A percentile compares a stretch with the other conserved stretches of the same genome.
Conservation (phyloP, 1,140 invertebrate genomes). For the Pseudachorutes palmiensis region DNA sequence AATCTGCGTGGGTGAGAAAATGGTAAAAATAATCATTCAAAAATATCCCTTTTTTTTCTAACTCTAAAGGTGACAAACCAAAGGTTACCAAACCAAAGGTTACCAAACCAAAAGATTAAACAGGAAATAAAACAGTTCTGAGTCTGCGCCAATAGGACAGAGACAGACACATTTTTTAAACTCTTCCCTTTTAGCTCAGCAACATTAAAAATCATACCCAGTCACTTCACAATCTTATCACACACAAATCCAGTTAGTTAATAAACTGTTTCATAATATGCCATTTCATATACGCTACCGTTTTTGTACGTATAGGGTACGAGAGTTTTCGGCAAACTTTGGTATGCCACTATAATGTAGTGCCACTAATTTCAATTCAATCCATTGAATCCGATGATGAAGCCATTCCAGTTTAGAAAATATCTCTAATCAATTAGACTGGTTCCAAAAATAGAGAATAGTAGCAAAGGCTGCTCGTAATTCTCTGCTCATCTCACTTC, state of each 20-base stretch:
- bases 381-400: neutral
- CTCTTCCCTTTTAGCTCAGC: too few species aligned
- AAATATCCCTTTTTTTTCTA: neutral
- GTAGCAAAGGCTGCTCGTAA: neutral
- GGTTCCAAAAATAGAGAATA: too few species aligned
- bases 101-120: neutral
- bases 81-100: too few species aligned
- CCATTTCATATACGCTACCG: too few species aligned
- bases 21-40: too few species aligned
- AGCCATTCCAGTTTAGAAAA: neutral
- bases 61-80: neutral
- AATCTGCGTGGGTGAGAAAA: neutral
- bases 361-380: neutral
- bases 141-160: neutral
- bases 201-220: neutral
- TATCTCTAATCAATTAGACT: neutral
- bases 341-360: neutral
- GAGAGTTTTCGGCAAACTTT: neutral
- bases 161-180: neutral
- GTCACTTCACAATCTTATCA: too few species aligned
- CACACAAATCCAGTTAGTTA: too few species aligned
- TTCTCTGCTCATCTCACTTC: constrained; percentile 37
- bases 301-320: neutral
- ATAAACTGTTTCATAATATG: too few species aligned
- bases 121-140: neutral